Percentiles rank a stretch among this genome's conserved stretches.
Evolutionary conservation across 2,113 vertebrate species (phyloP).

Genomic region (Microcebus murinus): DNA sequence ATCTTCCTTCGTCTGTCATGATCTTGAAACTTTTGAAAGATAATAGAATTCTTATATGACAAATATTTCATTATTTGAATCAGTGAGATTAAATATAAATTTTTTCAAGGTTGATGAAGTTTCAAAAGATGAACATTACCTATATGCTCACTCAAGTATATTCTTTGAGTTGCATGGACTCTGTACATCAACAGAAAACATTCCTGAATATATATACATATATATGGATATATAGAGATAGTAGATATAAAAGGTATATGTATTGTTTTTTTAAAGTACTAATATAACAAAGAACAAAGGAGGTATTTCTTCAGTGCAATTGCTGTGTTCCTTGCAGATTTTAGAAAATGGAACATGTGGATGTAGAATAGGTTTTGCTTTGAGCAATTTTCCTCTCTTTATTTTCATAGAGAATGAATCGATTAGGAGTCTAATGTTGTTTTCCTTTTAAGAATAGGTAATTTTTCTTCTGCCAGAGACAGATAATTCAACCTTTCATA

Average conservation of each 20-base stretch:
- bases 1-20: not conserved
- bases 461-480: slow-evolving; percentile 61
- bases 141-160: not conserved
- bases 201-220: not conserved
- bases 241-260: not conserved
- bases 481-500: slow-evolving; percentile 6
- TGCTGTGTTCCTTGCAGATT: not conserved
- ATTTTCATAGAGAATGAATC: slow-evolving; percentile 8
- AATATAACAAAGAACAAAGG: not conserved
- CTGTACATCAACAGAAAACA: not conserved
- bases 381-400: slow-evolving; percentile 1
- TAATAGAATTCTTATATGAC: not conserved
- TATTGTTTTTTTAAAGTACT: not conserved
- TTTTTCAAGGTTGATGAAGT: not conserved
- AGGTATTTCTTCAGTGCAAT: not conserved
- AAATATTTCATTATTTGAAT: not conserved
- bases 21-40: not conserved
- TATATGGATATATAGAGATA: not conserved
- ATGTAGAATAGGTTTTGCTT: not conserved
- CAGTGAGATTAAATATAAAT: not conserved
- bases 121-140: not conserved
- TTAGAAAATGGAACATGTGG: not conserved
- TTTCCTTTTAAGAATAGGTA: slow-evolving; percentile 1
- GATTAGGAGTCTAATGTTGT: slow-evolving; percentile 11
- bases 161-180: not conserved